Percentiles rank a stretch among this genome's conserved stretches.
phyloP scores from a whole-genome alignment of 1,140 invertebrate genomes.

The Sweltsa coloradensis region DNA sequence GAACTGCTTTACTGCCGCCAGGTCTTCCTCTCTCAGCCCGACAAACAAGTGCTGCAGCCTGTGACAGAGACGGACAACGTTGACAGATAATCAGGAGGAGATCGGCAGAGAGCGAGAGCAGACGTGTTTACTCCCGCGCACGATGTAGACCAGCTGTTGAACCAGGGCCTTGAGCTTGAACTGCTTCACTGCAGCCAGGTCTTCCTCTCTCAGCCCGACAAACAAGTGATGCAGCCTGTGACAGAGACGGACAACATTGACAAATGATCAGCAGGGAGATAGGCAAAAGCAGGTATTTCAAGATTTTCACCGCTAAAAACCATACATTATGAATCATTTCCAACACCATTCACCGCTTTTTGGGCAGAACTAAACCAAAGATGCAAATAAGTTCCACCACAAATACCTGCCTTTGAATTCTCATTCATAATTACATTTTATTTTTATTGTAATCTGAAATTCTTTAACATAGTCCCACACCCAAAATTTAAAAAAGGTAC shows the following conservation, averaged over 20 bases:
- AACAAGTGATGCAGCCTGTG: conserved; percentile 67
- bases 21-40: conserved; percentile 58
- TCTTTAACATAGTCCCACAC: too few species aligned
- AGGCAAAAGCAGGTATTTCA: neutral
- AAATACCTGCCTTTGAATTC: too few species aligned
- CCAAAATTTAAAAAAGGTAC: too few species aligned
- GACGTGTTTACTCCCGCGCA: conserved; percentile 45
- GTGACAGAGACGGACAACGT: conserved; percentile 14
- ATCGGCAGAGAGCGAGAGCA: conserved; percentile 42
- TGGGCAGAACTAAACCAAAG: too few species aligned
- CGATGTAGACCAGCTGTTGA: conserved; percentile 65
- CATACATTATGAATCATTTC: too few species aligned
- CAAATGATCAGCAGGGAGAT: too few species aligned
- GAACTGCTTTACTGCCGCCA: conserved; percentile 67
- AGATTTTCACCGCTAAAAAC: too few species aligned
- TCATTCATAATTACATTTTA: conserved; percentile 3
- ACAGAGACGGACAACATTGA: too few species aligned
- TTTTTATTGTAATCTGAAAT: too few species aligned
- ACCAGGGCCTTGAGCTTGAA: conserved; percentile 72
- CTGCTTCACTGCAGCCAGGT: conserved; percentile 66
- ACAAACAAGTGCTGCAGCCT: conserved; percentile 74
- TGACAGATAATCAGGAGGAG: neutral
- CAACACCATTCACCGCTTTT: too few species aligned
- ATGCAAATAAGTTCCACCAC: too few species aligned
- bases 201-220: conserved; percentile 57